Percentiles rank a stretch among this genome's conserved stretches.
Conservation (phyloP, 2,888 invertebrate species). For the Ennomos erosarius region DNA sequence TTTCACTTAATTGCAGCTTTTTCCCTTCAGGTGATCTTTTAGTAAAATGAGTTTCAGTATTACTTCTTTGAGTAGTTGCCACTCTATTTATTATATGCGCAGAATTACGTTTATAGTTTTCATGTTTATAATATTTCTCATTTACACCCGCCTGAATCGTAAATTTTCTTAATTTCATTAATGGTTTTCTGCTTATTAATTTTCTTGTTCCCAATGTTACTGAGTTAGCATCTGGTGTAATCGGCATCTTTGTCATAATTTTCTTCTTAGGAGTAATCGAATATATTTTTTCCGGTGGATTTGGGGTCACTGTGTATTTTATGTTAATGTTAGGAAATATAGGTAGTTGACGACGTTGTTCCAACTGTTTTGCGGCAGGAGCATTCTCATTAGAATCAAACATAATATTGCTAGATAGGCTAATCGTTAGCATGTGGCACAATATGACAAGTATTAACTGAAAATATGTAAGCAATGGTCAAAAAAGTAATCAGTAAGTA, state of each 20-base stretch:
- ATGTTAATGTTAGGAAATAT: conserved; percentile 50
- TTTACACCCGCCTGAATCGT: conserved; percentile 23
- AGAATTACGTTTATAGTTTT: not conserved
- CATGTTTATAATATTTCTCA: conserved; percentile 15
- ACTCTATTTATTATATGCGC: not conserved
- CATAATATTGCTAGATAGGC: not conserved
- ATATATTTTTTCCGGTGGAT: conserved; percentile 26
- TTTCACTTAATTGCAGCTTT: not conserved
- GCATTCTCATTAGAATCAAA: not conserved
- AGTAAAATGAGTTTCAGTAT: not conserved
- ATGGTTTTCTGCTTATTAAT: conserved; percentile 25
- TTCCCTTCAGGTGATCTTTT: not conserved
- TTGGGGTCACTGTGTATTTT: conserved; percentile 46
- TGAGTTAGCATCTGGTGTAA: conserved; percentile 29
- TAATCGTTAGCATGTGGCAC: not conserved
- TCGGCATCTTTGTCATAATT: conserved; percentile 36
- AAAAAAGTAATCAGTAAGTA: too few species aligned
- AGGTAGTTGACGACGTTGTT: conserved; percentile 41
- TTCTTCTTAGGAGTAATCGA: conserved; percentile 14
- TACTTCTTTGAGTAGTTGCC: not conserved
- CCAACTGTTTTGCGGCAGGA: conserved; percentile 8
- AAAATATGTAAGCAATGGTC: not conserved
- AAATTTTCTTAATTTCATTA: conserved; percentile 26
- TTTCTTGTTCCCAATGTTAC: conserved; percentile 4
- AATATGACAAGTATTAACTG: conserved; percentile 11